phyloP scores from a whole-genome alignment of 2,888 invertebrate species.

The Apoda limacodes region DNA sequence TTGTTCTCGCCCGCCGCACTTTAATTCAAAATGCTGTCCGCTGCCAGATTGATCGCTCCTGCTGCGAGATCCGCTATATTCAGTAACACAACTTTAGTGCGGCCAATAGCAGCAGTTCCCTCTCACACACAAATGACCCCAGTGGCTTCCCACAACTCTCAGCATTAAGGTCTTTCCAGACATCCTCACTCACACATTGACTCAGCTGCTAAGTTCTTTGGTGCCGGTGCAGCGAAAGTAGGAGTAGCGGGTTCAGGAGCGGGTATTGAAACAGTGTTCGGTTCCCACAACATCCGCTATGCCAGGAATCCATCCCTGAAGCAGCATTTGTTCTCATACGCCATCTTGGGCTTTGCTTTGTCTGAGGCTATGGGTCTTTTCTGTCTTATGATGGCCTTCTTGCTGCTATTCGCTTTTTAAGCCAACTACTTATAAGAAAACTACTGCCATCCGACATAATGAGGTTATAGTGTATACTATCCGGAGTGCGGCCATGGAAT shows the following conservation, averaged over 20 bases:
- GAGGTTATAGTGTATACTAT: conserved; percentile 66
- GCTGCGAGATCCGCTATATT: conserved; percentile 89
- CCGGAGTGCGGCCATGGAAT: conserved; percentile 69
- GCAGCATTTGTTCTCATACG: conserved; percentile 98
- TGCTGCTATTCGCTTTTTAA: conserved; percentile 98
- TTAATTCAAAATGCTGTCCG: conserved; percentile 79
- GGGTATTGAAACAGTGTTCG: conserved; percentile 98
- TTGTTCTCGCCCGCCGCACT: conserved; percentile 65
- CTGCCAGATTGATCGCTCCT: conserved; percentile 89
- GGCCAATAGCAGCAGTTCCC: conserved; percentile 83
- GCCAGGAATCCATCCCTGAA: conserved; percentile 98
- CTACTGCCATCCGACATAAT: conserved; percentile 60
- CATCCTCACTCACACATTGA: conserved; percentile 93
- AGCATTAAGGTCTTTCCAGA: conserved; percentile 86
- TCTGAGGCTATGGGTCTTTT: conserved; percentile 99
- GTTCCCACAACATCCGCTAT: conserved; percentile 96
- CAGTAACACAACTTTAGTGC: conserved; percentile 77
- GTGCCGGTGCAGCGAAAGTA: conserved; percentile 99
- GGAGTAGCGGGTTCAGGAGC: conserved; percentile 99
- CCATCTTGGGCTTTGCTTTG: conserved; percentile 97
- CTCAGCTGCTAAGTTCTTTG: conserved; percentile 99
- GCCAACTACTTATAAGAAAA: conserved; percentile 63
- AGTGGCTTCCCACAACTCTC: conserved; percentile 74
- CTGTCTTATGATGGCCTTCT: conserved; percentile 99
- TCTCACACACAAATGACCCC: conserved; percentile 75